Evolutionary conservation across 2,888 invertebrate genomes (phyloP), one percentile per base, ranked within the genome.

Genomic region (Tortrix viridana): DNA sequence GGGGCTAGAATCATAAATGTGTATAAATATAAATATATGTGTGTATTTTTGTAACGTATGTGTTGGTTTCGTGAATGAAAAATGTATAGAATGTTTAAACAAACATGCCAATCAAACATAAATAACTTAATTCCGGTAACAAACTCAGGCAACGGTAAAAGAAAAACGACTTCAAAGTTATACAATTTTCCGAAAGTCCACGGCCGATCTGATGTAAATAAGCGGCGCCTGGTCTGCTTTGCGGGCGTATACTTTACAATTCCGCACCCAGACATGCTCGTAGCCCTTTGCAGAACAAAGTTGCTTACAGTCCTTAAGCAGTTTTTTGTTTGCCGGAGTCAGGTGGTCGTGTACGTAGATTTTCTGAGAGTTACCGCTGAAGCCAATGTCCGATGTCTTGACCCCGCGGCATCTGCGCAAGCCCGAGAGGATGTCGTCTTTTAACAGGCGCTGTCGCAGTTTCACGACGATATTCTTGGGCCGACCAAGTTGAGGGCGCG

Each of bases 311-410:
- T 37, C 5, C 19, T 57, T 57, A 5, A 47, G 19, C 2, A 57
- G 38, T 14, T 18, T 12, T n/a, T 57, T 57, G 12, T 57, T 57
- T 14, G 16, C n/a, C 9, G 56, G 56, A 2, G 56, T 56, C 12
- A 56, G 19, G 14, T 56, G 56, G 22, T 56, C 56, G 37, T 56
- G 37, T 3, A 56, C 47, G 16, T 32, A 46, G 9, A 46, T 47
- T 5, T 32, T 32, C n/a, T 3, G 1, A 5, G 47, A 1, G 5
- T 56, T 47, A 1, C 56, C 56, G 2, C 44, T 23, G 4, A 32
- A 14, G 0, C 48, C 57, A 5, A 57, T 46, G 18, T 57, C 38
- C 0, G 32, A 14, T 2, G 57, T 38, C 1, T 37, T 26, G 5
- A 56, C 5, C 2, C 46, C 38, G 5, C 46, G 46, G 16, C 19